These are phyloP conservation scores for Paedocypris micromegethes DNA, from an alignment of 2,797 vertebrate species.

Conservation along the genomic window DNA sequence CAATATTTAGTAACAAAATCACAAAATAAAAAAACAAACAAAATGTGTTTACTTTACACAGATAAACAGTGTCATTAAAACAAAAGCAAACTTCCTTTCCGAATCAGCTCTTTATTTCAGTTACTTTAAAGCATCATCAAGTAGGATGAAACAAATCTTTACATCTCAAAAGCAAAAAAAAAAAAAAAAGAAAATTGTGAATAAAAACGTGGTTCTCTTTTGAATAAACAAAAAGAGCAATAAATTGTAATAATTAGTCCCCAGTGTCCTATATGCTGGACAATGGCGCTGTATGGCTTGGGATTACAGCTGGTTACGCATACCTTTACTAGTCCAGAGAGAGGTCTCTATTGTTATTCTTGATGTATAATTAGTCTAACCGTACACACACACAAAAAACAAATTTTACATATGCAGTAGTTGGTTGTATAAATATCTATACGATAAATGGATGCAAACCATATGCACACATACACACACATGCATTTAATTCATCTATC, in stretches of 20 bases:
- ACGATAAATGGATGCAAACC: too few species aligned
- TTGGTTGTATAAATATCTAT: constrained; percentile 32
- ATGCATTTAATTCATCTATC: too few species aligned
- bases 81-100: too few species aligned
- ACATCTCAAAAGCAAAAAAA: constrained; percentile 43
- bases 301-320: constrained; percentile 67
- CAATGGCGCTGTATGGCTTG: constrained; percentile 64
- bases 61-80: too few species aligned
- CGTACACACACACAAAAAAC: not conserved
- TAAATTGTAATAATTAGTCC: constrained; percentile 74
- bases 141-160: constrained; percentile 17
- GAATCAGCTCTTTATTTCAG: too few species aligned
- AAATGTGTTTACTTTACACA: too few species aligned
- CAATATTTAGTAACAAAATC: too few species aligned
- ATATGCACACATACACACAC: too few species aligned
- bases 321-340: constrained; percentile 62
- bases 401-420: not conserved
- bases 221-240: constrained; percentile 59
- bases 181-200: constrained; percentile 64
- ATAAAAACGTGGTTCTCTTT: constrained; percentile 68
- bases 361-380: not conserved
- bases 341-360: not conserved
- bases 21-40: too few species aligned
- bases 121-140: not conserved
- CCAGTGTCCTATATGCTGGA: constrained; percentile 66